Conservation (phyloP, 1,140 invertebrate genomes). For the Cotesia chilonis region DNA sequence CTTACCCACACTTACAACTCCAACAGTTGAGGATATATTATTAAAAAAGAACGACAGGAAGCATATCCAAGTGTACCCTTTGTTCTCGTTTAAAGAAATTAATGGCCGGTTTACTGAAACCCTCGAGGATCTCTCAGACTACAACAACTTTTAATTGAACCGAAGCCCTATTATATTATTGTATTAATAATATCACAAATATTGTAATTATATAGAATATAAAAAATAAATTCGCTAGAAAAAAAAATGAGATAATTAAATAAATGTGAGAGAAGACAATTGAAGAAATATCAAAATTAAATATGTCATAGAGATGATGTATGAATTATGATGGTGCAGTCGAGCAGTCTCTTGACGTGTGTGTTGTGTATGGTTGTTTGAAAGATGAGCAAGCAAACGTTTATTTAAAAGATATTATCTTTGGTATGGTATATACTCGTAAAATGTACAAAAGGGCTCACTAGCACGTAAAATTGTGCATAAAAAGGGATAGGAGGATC, state of each 20-base stretch:
- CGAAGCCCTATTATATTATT: constrained; percentile 42
- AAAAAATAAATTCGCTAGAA: no score
- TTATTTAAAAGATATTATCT: constrained; percentile 53
- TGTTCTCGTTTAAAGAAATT: constrained; percentile 61
- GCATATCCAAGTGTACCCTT: constrained; percentile 54
- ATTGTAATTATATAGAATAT: no score
- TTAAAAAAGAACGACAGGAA: constrained; percentile 40
- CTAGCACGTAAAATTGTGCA: constrained; percentile 1
- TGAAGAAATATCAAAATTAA: no score
- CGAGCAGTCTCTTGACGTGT: constrained; percentile 4
- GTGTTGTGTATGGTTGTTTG: background rate
- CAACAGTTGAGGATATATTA: background rate
- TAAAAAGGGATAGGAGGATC: background rate
- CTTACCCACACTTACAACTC: background rate
- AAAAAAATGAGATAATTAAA: background rate
- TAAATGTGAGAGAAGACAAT: background rate
- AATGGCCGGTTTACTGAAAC: constrained; percentile 47
- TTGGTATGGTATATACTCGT: background rate
- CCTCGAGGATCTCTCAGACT: background rate
- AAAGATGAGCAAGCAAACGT: constrained; percentile 43
- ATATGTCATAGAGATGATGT: background rate
- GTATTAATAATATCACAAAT: background rate
- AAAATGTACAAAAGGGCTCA: background rate
- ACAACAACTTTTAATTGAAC: constrained; percentile 51
- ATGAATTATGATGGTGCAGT: constrained; percentile 13